Evolutionary conservation across 1,140 invertebrate genomes (phyloP).

Genomic region (Papilio xuthus): DNA sequence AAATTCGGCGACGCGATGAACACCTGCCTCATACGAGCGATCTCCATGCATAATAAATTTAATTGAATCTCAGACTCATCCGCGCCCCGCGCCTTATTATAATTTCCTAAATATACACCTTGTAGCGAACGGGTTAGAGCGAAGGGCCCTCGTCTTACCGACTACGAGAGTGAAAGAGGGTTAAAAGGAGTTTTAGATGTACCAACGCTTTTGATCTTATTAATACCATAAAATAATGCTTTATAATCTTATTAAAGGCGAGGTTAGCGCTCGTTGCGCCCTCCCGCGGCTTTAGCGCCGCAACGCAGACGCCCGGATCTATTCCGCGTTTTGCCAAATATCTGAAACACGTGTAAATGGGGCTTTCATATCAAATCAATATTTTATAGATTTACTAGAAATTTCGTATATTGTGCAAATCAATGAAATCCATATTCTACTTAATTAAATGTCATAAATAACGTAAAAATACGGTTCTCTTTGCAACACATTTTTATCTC

Average conservation of each 20-base stretch:
- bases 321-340: constrained; percentile 75
- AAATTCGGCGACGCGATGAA: constrained; percentile 72
- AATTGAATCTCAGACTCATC: constrained; percentile 79
- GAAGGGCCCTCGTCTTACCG: constrained; percentile 57
- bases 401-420: neutral
- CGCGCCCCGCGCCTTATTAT: constrained; percentile 70
- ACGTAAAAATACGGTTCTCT: neutral
- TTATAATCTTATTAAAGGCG: constrained; percentile 86
- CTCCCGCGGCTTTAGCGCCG: constrained; percentile 72
- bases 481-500: too few relatives aligned
- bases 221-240: constrained; percentile 84
- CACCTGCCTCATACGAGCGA: constrained; percentile 68
- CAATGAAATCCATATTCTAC: neutral
- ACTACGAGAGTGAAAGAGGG: constrained; percentile 68
- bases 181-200: constrained; percentile 78
- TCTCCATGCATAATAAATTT: constrained; percentile 81
- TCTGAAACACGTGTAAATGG: constrained; percentile 12
- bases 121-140: constrained; percentile 64
- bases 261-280: constrained; percentile 81
- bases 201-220: constrained; percentile 84
- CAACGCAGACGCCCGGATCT: constrained; percentile 79
- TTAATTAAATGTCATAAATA: neutral
- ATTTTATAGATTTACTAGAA: constrained; percentile 1
- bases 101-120: constrained; percentile 75
- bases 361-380: neutral